These are phyloP conservation scores for Drosophila sulfurigaster DNA, from an alignment of 1,140 invertebrate species.

Conservation along the genomic window DNA sequence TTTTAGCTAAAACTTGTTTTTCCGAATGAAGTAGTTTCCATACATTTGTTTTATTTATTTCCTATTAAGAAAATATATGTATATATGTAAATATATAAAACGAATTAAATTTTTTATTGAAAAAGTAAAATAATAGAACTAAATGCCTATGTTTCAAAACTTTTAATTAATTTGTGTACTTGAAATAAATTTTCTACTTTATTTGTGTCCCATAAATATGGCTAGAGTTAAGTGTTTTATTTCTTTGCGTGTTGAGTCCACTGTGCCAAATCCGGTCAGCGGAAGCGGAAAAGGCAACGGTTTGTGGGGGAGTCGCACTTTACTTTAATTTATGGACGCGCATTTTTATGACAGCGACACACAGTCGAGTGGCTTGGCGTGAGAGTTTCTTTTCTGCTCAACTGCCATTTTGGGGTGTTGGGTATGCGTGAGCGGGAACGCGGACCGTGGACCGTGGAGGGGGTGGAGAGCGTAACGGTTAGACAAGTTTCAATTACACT, in stretches of 20 bases:
- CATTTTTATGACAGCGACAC: conserved; percentile 79
- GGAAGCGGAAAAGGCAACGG: conserved; percentile 70
- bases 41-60: no score
- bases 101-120: no score
- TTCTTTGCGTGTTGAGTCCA: conserved; percentile 8
- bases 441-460: neutral
- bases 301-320: conserved; percentile 62
- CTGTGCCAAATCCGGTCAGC: conserved; percentile 44
- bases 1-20: no score
- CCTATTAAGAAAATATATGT: no score
- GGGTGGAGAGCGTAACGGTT: conserved; percentile 54
- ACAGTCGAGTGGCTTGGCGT: conserved; percentile 50
- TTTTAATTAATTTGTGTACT: no score
- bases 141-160: no score
- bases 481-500: conserved; percentile 83
- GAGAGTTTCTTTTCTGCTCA: conserved; percentile 34
- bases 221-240: neutral
- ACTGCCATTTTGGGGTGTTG: conserved; percentile 10
- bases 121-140: no score
- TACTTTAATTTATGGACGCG: conserved; percentile 79
- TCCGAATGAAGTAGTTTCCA: no score
- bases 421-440: neutral
- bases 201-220: no score
- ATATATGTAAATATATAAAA: no score
- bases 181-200: no score